Evolutionary conservation across 2,888 invertebrate species (phyloP), one percentile per base, ranked within the genome.

Genomic region (Hypomecis punctinalis): DNA sequence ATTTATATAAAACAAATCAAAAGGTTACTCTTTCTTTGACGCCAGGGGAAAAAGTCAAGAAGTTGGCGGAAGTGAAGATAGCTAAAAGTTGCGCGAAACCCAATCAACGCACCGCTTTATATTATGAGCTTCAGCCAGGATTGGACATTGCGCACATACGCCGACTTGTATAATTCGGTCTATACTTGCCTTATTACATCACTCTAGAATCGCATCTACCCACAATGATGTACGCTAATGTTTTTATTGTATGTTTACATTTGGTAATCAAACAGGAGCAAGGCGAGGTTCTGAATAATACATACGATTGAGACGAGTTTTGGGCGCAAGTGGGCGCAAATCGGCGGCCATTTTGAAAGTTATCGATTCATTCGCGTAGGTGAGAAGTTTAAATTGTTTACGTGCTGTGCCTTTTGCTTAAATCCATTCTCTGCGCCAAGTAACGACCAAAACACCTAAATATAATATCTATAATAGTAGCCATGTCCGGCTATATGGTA

Each of bases 341-440:
- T 83, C 67, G 78, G 77, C 82, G 80, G 86, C 86, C 85, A 86
- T 89, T 88, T 86, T 86, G 85, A 86, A 88, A 85, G 82, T 82
- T 82, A 85, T 83, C 78, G 76, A 68, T 67, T 75, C 72, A 73
- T 81, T 84, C 78, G 88, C 85, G 90, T 91, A 88, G 90, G 89
- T 83, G 87, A 81, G 79, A 80, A 77, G 76, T 78, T 82, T 75
- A 74, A 77, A 77, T 74, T 80, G 76, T 82, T 82, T 75, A 80
- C 75, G 68, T 66, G 66, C 61, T 69, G 51, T 64, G 64, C 63
- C 63, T 63, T 67, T 73, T 56, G 60, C 54, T 74, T 65, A 66
- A 66, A 64, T 71, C 62, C 56, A 63, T 69, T 72, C 53, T 52
- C 35, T 23, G 48, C 33, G 45, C 55, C 40, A 68, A 61, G 58